A percentile compares a stretch with the other conserved stretches of the same genome.
These are phyloP conservation scores for Tinea pellionella DNA, from an alignment of 2,888 invertebrate species.

Conservation along the genomic window DNA sequence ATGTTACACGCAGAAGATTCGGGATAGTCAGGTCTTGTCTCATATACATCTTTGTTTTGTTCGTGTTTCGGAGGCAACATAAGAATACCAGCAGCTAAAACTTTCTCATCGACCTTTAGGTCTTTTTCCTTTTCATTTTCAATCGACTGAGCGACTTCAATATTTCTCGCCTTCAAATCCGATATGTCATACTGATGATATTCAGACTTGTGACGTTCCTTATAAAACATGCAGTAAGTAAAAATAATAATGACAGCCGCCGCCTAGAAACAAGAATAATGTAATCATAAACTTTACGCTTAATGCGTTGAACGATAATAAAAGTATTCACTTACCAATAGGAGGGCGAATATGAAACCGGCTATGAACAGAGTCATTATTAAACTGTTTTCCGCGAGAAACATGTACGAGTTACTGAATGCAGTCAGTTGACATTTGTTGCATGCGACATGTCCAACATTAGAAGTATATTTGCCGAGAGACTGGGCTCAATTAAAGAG, in stretches of 20 bases:
- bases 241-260: constrained; percentile 45
- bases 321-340: constrained; percentile 43
- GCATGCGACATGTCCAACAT: constrained; percentile 27
- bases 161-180: constrained; percentile 38
- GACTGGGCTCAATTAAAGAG: constrained; percentile 51
- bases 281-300: not conserved
- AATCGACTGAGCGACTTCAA: constrained; percentile 29
- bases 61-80: constrained; percentile 45
- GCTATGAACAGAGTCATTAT: constrained; percentile 41
- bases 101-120: constrained; percentile 24
- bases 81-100: constrained; percentile 40
- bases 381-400: constrained; percentile 19
- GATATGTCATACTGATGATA: constrained; percentile 40
- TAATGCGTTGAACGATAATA: not conserved
- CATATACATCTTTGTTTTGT: constrained; percentile 37
- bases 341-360: constrained; percentile 47
- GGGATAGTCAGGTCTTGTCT: constrained; percentile 52
- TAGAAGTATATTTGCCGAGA: constrained; percentile 29
- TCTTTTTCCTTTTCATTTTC: constrained; percentile 23
- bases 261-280: constrained; percentile 35
- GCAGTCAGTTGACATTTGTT: constrained; percentile 5
- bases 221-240: constrained; percentile 55
- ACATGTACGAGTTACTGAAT: not conserved
- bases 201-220: constrained; percentile 49
- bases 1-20: constrained; percentile 29